Percentiles rank a stretch among this genome's conserved stretches.
phyloP scores from a whole-genome alignment of 2,888 invertebrate species.

The Heliconius aoede region DNA sequence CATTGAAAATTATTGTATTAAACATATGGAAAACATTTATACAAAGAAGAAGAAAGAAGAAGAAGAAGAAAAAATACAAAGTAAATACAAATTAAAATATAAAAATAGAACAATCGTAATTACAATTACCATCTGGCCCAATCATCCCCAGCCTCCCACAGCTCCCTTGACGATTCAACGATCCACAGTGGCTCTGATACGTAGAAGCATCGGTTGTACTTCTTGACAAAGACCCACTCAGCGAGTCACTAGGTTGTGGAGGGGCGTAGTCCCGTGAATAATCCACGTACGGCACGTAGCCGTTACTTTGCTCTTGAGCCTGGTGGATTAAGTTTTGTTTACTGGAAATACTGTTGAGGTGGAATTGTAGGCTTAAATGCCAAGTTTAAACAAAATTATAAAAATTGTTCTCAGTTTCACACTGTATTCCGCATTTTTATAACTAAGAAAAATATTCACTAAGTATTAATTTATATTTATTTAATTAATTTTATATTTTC shows the following conservation, averaged over 20 bases:
- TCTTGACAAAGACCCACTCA: slow-evolving; percentile 69
- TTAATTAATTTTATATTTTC: too few relatives aligned
- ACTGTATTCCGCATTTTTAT: too few relatives aligned
- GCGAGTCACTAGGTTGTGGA: slow-evolving; percentile 79
- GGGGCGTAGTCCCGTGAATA: slow-evolving; percentile 95
- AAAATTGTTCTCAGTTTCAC: too few relatives aligned
- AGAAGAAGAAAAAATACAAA: too few relatives aligned
- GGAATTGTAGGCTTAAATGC: background rate
- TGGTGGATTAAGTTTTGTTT: slow-evolving; percentile 40
- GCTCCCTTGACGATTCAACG: slow-evolving; percentile 67
- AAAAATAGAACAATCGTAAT: slow-evolving; percentile 3
- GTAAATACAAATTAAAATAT: background rate
- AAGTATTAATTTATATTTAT: too few relatives aligned
- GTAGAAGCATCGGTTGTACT: slow-evolving; percentile 69
- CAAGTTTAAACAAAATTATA: background rate
- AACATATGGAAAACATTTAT: background rate
- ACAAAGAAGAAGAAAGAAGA: too few relatives aligned
- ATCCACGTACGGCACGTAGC: slow-evolving; percentile 94
- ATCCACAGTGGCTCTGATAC: slow-evolving; percentile 67
- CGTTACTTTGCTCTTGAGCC: slow-evolving; percentile 86
- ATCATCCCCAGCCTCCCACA: slow-evolving; percentile 67
- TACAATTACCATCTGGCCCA: slow-evolving; percentile 73
- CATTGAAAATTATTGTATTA: slow-evolving; percentile 10
- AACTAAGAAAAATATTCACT: too few relatives aligned
- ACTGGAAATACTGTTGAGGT: background rate